Evolutionary conservation across 2,797 vertebrate genomes (phyloP).

Genomic region (Darevskia mixta): DNA sequence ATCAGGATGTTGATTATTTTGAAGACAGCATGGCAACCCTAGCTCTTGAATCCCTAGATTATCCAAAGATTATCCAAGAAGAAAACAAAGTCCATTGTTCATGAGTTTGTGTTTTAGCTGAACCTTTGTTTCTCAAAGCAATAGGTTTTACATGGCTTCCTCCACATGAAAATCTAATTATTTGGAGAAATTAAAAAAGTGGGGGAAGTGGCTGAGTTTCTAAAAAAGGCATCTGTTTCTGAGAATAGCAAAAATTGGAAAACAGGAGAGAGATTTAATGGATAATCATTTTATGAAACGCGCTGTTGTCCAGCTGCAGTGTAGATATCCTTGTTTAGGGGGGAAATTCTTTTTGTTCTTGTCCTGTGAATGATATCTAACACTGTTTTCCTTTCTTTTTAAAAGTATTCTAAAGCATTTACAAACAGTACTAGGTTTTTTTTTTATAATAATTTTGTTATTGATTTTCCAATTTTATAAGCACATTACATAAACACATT

Average conservation of each 20-base stretch:
- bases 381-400: neutral
- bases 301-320: neutral
- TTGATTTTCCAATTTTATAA: no score
- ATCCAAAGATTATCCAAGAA: neutral
- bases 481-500: no score
- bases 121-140: neutral
- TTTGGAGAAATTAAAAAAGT: constrained; percentile 9
- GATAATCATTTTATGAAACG: constrained; percentile 16
- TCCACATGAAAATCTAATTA: neutral
- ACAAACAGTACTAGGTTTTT: neutral
- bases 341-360: constrained; percentile 26
- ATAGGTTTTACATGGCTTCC: neutral
- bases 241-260: neutral
- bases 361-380: neutral
- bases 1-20: neutral
- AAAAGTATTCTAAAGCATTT: constrained; percentile 13
- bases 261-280: constrained; percentile 14
- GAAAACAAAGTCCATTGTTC: neutral
- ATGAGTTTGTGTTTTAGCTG: neutral
- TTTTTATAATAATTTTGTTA: no score
- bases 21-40: neutral
- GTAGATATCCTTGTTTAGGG: neutral
- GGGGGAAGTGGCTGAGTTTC: constrained; percentile 8
- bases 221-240: neutral
- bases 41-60: neutral